Evolutionary conservation across 2,797 vertebrate species (phyloP), one percentile per base, ranked within the genome.

Genomic region (Hemitrygon akajei): DNA sequence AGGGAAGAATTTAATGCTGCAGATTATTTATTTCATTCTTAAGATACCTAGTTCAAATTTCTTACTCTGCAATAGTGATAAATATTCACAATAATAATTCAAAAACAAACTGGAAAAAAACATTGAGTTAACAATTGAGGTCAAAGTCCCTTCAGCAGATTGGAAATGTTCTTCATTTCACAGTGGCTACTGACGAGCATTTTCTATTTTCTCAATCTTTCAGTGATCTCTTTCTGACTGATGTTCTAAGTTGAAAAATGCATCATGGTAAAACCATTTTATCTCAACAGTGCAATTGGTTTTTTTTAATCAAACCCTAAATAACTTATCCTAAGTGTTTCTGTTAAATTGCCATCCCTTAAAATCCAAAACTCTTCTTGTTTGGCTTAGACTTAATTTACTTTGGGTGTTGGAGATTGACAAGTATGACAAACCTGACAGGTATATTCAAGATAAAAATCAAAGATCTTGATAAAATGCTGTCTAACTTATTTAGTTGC

Each of bases 361-460:
- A 34, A 69, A 37, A 89, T 89, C 60, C n/a, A 20, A 66, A 60
- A 89, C 71, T 7, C 14, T 69, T 37, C 6, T 89, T 87, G n/a
- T 25, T n/a, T 66, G 18, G 7, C n/a, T 37, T 89, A 16, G 6
- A 16, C 20, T 66, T 89, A 89, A 69, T 89, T 89, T 89, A 66
- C 86, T 69, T 16, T 63, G 69, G 60, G 18, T 20, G 30, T 37
- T 34, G 30, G 0, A 10, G 86, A 89, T 69, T 16, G 86, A 34
- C 60, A 89, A n/a, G n/a, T 37, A 37, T 22, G n/a, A 89, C 86
- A 89, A 89, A 69, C 34, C 86, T 69, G 86, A 69, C 86, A 69
- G 60, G 9, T n/a, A 89, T 37, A 89, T 89, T 69, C 63, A 30
- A 37, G 86, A 37, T 69, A 69, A 69, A 69, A 14, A 89, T 87